Evolutionary conservation across 1,140 invertebrate genomes (phyloP).

Genomic region (Scaptomyza graminum): DNA sequence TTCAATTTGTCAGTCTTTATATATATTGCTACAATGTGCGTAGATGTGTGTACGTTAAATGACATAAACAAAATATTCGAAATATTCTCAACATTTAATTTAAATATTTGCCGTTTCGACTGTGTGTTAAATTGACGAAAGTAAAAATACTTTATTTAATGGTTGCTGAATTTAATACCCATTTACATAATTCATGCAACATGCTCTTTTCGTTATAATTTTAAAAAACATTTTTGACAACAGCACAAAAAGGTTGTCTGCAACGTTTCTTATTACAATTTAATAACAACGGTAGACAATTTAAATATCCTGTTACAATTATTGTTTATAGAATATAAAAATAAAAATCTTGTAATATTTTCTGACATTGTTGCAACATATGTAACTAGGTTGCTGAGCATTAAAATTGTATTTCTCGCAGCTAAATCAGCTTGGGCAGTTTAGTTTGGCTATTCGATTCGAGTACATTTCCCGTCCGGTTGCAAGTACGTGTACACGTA

Average conservation of each 20-base stretch:
- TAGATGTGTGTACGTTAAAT: background rate
- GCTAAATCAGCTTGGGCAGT: background rate
- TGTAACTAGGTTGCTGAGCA: conserved; percentile 9
- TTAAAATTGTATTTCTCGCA: background rate
- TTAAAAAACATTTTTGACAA: conserved; percentile 2
- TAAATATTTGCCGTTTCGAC: background rate
- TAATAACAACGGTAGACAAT: too few relatives aligned
- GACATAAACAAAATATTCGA: background rate
- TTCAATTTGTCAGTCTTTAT: conserved; percentile 13
- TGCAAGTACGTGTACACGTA: conserved; percentile 50
- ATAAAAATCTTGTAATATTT: conserved; percentile 1
- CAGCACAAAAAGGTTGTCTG: too few relatives aligned
- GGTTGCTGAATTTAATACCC: too few relatives aligned
- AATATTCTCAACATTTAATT: background rate
- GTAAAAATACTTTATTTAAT: conserved; percentile 3
- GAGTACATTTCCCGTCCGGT: conserved; percentile 52
- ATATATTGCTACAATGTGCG: background rate
- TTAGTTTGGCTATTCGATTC: conserved; percentile 33
- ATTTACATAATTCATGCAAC: too few relatives aligned
- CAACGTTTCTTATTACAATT: too few relatives aligned
- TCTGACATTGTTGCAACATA: conserved; percentile 8
- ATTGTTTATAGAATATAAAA: too few relatives aligned
- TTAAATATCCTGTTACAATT: too few relatives aligned
- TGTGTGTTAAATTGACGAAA: background rate
- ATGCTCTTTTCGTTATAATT: background rate